phyloP scores from a whole-genome alignment of 2,797 vertebrate species.

The Microctenopoma steveboyesi region DNA sequence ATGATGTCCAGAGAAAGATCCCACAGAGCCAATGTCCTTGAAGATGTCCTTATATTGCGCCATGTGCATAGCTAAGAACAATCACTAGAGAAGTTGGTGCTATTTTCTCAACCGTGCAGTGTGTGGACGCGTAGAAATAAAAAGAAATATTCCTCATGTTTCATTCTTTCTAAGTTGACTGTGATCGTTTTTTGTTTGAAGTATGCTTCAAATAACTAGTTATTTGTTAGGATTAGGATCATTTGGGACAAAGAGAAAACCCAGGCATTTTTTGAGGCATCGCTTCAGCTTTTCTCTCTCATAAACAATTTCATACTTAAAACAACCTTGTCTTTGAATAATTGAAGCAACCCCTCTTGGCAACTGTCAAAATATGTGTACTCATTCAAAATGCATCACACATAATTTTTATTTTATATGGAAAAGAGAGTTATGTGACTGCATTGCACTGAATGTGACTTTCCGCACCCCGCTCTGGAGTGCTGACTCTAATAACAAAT shows the following conservation, averaged over 20 bases:
- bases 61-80: background rate
- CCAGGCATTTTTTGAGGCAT: conserved; percentile 11
- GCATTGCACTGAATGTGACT: conserved; percentile 8
- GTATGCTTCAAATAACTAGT: background rate
- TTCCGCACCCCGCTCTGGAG: conserved; percentile 19
- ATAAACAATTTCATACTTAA: conserved; percentile 34
- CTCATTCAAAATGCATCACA: conserved; percentile 38
- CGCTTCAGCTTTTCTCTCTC: conserved; percentile 16
- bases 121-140: background rate
- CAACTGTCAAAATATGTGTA: conserved; percentile 22
- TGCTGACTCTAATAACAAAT: conserved; percentile 53
- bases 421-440: conserved; percentile 31
- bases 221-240: conserved; percentile 15
- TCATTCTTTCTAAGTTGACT: background rate
- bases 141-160: background rate
- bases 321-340: conserved; percentile 35
- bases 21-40: conserved; percentile 14
- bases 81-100: background rate
- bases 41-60: conserved; percentile 3
- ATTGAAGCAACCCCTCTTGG: conserved; percentile 28
- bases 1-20: conserved; percentile 19
- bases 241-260: conserved; percentile 8
- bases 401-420: conserved; percentile 16
- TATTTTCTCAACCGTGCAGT: background rate
- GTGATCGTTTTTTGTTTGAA: conserved; percentile 2